Evolutionary conservation across 2,113 vertebrate species (phyloP).

Genomic region (Orientallactaga bullata): DNA sequence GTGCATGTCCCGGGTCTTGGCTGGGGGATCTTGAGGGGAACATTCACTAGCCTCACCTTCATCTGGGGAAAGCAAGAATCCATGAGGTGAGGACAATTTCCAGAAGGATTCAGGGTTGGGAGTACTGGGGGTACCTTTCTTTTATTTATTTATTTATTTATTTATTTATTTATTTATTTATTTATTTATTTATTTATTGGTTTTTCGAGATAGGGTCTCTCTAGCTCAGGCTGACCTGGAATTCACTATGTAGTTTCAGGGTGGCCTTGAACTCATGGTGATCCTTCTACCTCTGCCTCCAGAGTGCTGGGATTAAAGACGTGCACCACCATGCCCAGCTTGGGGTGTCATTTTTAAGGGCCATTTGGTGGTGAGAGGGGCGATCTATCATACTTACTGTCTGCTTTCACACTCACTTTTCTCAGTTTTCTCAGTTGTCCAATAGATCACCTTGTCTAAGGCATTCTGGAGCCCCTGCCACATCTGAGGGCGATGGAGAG

Average conservation of each 20-base stretch:
- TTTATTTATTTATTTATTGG: too few relatives aligned
- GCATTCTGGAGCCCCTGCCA: constrained; percentile 67
- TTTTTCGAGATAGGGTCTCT: too few relatives aligned
- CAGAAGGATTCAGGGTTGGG: neutral
- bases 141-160: too few relatives aligned
- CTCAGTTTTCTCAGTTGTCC: constrained; percentile 46
- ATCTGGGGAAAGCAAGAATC: constrained; percentile 43
- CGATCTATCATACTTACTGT: constrained; percentile 65
- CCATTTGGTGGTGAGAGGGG: neutral
- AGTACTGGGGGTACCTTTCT: too few relatives aligned
- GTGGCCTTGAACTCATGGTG: too few relatives aligned
- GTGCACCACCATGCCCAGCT: too few relatives aligned
- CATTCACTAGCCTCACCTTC: constrained; percentile 16
- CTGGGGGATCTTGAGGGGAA: neutral
- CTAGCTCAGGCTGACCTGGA: too few relatives aligned
- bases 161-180: too few relatives aligned
- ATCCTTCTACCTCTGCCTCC: too few relatives aligned
- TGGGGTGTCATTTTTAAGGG: neutral
- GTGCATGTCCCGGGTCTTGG: constrained; percentile 64
- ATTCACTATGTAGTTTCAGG: too few relatives aligned
- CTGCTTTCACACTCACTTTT: too few relatives aligned
- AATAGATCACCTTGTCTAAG: constrained; percentile 59
- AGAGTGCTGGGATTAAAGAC: too few relatives aligned
- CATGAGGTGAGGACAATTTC: neutral
- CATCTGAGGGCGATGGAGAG: constrained; percentile 54